Base-by-base conservation (phyloP, 1,140 invertebrate species). In the Gerris buenoi region DNA sequence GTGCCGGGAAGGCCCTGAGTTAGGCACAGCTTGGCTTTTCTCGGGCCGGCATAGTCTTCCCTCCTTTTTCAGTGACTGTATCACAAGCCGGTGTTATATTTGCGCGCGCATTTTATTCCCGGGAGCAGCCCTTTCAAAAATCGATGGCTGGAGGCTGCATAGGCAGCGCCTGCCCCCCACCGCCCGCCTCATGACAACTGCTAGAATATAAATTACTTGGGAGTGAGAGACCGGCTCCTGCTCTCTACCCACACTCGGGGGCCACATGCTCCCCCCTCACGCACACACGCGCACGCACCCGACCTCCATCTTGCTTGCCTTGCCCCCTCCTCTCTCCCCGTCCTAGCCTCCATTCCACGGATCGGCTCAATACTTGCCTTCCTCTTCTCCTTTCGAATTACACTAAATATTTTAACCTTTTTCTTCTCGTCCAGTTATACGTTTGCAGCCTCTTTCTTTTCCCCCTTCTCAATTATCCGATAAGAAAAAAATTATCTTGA, bases 91-190 rank as follows among this genome's bases (percentile, higher is more conserved):
- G 65, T 69, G 68, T 68, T 64, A 67, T 70, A 70, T 70, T 70
- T 70, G 69, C 69, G 69, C 69, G 69, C 69, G 69, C 69, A 70
- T 70, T 70, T 68, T 69, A 69, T 65, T 57, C 27, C 63, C 62
- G 13, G 27, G 56, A 46, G 61, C 64, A 3, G 62, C 56, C 27
- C 63, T 66, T 68, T 68, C 60, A 70, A 70, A 70, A 70, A 70
- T 70, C 69, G 62, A 70, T 70, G 69, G 68, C 25, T 27, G 18
- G 64, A 18, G 18, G 33, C 33, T 46, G 18, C 33, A 46, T 46
- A n/a, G n/a, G n/a, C n/a, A n/a, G n/a, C n/a, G n/a, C n/a, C n/a
- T n/a, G n/a, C n/a, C n/a, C n/a, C n/a, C n/a, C n/a, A n/a, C n/a
- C n/a, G n/a, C 22, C 2, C 60, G 15, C 22, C 59, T n/a, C 59